phyloP scores from a whole-genome alignment of 2,797 vertebrate species.

The Poeciliopsis infans region DNA sequence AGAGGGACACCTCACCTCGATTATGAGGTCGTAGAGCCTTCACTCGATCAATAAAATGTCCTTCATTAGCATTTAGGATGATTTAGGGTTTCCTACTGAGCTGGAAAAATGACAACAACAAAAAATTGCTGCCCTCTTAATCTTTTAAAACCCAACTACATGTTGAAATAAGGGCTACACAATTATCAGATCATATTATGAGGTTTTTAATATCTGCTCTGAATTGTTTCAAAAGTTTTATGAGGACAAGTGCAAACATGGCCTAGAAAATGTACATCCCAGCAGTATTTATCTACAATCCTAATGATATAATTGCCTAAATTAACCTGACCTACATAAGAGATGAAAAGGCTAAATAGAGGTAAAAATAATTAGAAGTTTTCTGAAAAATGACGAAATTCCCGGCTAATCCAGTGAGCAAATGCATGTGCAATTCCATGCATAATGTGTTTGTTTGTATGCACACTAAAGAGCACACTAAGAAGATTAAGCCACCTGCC shows the following conservation, averaged over 20 bases:
- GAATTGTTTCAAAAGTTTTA: not conserved
- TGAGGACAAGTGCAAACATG: conserved; percentile 3
- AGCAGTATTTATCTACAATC: conserved; percentile 15
- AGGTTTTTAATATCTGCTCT: not conserved
- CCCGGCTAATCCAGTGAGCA: not conserved
- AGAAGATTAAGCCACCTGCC: conserved; percentile 8
- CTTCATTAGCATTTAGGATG: conserved; percentile 20
- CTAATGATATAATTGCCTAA: conserved; percentile 14
- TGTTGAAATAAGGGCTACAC: not conserved
- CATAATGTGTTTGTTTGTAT: not conserved
- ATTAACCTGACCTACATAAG: conserved; percentile 16
- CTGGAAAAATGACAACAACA: conserved; percentile 11
- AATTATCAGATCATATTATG: not conserved
- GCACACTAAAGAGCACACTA: too few relatives aligned
- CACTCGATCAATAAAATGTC: conserved; percentile 32
- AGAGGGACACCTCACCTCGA: conserved; percentile 11
- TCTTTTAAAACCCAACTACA: not conserved
- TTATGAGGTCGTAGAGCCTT: conserved; percentile 21
- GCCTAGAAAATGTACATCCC: conserved; percentile 1
- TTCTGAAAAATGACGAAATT: conserved; percentile 4
- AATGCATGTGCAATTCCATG: not conserved
- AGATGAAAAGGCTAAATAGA: conserved; percentile 9
- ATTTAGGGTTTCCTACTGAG: conserved; percentile 19
- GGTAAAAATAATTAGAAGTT: conserved; percentile 5
- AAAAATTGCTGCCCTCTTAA: not conserved